These are phyloP conservation scores for Gymnogyps californianus DNA, from an alignment of 2,113 vertebrate species.

Conservation along the genomic window DNA sequence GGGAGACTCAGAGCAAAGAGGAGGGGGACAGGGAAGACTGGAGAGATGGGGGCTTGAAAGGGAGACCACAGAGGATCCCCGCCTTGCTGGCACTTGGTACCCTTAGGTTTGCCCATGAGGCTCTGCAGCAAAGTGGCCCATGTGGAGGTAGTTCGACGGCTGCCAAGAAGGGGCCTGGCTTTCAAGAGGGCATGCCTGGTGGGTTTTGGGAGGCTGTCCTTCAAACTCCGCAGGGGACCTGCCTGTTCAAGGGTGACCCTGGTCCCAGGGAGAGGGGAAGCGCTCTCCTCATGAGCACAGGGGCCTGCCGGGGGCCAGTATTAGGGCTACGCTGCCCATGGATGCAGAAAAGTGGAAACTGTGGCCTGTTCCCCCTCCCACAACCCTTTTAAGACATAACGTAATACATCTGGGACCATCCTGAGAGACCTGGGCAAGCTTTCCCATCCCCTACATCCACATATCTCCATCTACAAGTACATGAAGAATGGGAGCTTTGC, in stretches of 20 bases:
- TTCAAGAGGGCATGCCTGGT: not conserved
- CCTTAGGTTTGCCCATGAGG: not conserved
- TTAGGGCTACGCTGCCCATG: not conserved
- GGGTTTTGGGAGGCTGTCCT: not conserved
- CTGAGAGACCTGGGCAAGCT: not conserved
- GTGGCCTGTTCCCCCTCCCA: not conserved
- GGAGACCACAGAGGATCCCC: not conserved
- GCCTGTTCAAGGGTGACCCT: not conserved
- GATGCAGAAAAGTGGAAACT: not conserved
- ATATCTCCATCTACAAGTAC: not conserved
- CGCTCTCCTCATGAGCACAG: not conserved
- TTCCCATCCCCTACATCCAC: not conserved
- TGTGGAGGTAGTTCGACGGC: fast-evolving
- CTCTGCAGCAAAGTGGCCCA: not conserved
- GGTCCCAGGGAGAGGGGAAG: not conserved
- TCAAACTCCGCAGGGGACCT: not conserved
- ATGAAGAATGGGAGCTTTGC: not conserved
- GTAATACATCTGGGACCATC: not conserved
- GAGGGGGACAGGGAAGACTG: not conserved
- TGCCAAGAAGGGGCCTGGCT: not conserved
- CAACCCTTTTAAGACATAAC: not conserved
- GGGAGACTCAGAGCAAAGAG: not conserved
- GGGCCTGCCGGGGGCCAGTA: not conserved
- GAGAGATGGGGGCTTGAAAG: not conserved
- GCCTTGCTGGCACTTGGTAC: not conserved